Evolutionary conservation across 2,888 invertebrate species (phyloP), one percentile per base, ranked within the genome.

Genomic region (Creontiades dilutus): DNA sequence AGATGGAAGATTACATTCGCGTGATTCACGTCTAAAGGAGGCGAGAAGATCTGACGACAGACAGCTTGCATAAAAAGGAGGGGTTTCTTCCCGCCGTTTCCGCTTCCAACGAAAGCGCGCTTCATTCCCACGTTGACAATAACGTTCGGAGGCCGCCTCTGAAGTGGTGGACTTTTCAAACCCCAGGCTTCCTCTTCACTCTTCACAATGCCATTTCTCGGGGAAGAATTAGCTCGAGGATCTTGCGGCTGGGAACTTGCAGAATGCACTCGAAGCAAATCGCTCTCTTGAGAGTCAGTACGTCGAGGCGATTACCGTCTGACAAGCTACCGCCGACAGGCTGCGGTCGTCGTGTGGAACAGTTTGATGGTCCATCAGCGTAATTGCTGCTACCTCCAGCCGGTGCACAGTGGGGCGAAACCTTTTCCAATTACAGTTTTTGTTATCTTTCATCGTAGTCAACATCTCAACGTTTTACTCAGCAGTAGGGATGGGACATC

Each of bases 51-150:
- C 68, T 23, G 68, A 68, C 68, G 23, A 68, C 19, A 11, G 61
- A 61, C 61, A 19, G 23, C 68, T 23, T 68, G 68, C 68, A 68
- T 68, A 68, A 68, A 68, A 61, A 27, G 13, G n/a, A 0, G 19
- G 9, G n/a, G 27, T 68, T 68, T 57, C 68, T 27, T 68, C 12
- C 23, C 68, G 52, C 52, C 52, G 3, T 52, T 61, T 68, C 68
- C 68, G 23, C 19, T 68, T 27, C 9, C 23, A 61, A 61, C 19
- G 27, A 68, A 68, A 23, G 68, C 68, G 11, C 68, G n/a, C 27
- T 23, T 23, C 68, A 68, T 27, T 68, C 68, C 68, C 68, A 68
- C 68, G 68, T 23, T 68, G 68, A 68, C 68, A 68, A 68, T 68
- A 68, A 68, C 27, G 12, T 68, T 68, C 68, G 0, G 1, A 14